phyloP scores from a whole-genome alignment of 2,113 vertebrate genomes.

The Xiphophorus hellerii region DNA sequence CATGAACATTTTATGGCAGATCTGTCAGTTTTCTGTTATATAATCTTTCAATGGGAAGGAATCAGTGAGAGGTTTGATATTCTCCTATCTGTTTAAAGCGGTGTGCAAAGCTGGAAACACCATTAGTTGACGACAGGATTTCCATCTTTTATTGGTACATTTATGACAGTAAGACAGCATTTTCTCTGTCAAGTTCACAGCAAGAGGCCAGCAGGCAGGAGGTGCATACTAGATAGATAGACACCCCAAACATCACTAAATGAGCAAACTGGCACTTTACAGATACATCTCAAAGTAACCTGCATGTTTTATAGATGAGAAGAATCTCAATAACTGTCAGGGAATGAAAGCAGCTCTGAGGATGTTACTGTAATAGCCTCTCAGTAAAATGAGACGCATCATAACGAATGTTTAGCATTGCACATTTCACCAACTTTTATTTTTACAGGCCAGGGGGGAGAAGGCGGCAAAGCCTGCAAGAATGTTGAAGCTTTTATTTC shows the following conservation, averaged over 20 bases:
- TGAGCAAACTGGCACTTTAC: slow-evolving; percentile 77
- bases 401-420: slow-evolving; percentile 75
- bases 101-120: slow-evolving; percentile 39
- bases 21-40: slow-evolving; percentile 33
- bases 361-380: slow-evolving; percentile 69
- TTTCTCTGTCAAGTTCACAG: slow-evolving; percentile 63
- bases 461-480: slow-evolving; percentile 53
- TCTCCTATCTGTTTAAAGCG: slow-evolving; percentile 15
- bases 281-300: slow-evolving; percentile 67
- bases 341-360: slow-evolving; percentile 70
- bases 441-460: slow-evolving; percentile 60
- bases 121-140: slow-evolving; percentile 46
- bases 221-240: slow-evolving; percentile 73
- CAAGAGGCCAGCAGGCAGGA: slow-evolving; percentile 55
- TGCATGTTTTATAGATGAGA: slow-evolving; percentile 80
- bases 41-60: slow-evolving; percentile 28
- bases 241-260: slow-evolving; percentile 78
- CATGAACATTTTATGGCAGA: slow-evolving; percentile 17
- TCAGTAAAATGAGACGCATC: slow-evolving; percentile 70
- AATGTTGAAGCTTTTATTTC: slow-evolving; percentile 71
- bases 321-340: slow-evolving; percentile 69
- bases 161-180: slow-evolving; percentile 64
- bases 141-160: slow-evolving; percentile 65
- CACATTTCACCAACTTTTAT: slow-evolving; percentile 68
- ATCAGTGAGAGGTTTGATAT: slow-evolving; percentile 24